Conservation (phyloP, 2,113 vertebrate genomes). For the Aegotheles bennettii region DNA sequence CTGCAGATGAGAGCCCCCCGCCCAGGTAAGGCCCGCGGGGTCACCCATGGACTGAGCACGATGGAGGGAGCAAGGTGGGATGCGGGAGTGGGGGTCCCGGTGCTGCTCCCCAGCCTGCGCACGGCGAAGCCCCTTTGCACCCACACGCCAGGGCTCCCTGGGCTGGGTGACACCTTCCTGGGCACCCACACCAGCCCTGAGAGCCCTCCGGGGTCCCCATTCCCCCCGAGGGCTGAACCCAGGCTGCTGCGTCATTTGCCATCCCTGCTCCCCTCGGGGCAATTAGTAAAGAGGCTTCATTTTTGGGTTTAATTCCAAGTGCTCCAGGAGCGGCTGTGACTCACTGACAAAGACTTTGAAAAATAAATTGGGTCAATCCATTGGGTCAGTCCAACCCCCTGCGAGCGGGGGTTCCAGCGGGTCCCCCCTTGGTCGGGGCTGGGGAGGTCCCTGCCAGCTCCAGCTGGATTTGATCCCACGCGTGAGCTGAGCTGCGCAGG, state of each 20-base stretch:
- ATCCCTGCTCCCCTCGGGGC: neutral
- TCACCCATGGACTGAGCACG: no score
- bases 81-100: neutral
- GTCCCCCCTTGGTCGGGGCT: rapidly evolving
- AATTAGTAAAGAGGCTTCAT: neutral
- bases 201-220: neutral
- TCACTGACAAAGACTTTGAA: neutral
- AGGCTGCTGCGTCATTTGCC: neutral
- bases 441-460: neutral
- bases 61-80: neutral
- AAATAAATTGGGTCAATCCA: neutral
- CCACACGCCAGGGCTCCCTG: rapidly evolving
- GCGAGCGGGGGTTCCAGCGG: neutral
- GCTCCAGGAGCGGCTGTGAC: neutral
- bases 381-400: no score
- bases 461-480: neutral
- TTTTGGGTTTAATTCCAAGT: no score
- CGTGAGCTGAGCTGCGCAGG: neutral
- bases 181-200: neutral
- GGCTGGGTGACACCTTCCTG: neutral
- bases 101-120: neutral
- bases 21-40: neutral
- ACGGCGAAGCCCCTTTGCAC: neutral
- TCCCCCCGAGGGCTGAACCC: neutral
- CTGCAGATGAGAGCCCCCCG: neutral